Conservation (phyloP, 2,797 vertebrate genomes). For the Coracias cyanogaster region DNA sequence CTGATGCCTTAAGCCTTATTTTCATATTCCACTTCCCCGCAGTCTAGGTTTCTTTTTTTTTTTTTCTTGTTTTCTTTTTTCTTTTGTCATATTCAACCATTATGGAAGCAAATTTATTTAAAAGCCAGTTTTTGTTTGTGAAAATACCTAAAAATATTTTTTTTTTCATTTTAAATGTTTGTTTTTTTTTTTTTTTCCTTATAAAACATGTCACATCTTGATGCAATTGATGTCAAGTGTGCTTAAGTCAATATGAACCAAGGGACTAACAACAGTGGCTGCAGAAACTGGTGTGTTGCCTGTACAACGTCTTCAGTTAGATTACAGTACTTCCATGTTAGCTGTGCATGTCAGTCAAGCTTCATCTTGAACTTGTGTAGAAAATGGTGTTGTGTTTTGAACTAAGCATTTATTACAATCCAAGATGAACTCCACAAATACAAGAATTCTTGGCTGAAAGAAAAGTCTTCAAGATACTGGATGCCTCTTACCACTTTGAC, state of each 20-base stretch:
- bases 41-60: slow-evolving; percentile 79
- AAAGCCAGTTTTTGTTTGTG: slow-evolving; percentile 96
- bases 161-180: slow-evolving; percentile 83
- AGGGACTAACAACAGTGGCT: slow-evolving; percentile 89
- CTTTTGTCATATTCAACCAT: slow-evolving; percentile 86
- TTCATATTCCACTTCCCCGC: slow-evolving; percentile 81
- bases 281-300: slow-evolving; percentile 87
- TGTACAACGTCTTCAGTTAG: slow-evolving; percentile 86
- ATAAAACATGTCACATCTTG: slow-evolving; percentile 96
- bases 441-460: slow-evolving; percentile 86
- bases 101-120: slow-evolving; percentile 98
- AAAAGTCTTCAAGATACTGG: slow-evolving; percentile 91
- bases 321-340: slow-evolving; percentile 86
- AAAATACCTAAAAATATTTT: slow-evolving; percentile 99
- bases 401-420: slow-evolving; percentile 84
- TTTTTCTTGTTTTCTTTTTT: background rate
- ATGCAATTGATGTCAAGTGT: slow-evolving; percentile 97
- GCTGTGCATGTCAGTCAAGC: slow-evolving; percentile 89
- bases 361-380: slow-evolving; percentile 84
- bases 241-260: slow-evolving; percentile 97
- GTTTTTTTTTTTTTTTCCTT: slow-evolving; percentile 78
- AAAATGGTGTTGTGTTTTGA: slow-evolving; percentile 86
- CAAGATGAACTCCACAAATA: slow-evolving; percentile 85
- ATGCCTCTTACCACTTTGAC: slow-evolving; percentile 87
- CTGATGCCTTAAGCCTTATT: slow-evolving; percentile 85